phyloP scores from a whole-genome alignment of 2,113 vertebrate species.

The Paradisaea rubra region DNA sequence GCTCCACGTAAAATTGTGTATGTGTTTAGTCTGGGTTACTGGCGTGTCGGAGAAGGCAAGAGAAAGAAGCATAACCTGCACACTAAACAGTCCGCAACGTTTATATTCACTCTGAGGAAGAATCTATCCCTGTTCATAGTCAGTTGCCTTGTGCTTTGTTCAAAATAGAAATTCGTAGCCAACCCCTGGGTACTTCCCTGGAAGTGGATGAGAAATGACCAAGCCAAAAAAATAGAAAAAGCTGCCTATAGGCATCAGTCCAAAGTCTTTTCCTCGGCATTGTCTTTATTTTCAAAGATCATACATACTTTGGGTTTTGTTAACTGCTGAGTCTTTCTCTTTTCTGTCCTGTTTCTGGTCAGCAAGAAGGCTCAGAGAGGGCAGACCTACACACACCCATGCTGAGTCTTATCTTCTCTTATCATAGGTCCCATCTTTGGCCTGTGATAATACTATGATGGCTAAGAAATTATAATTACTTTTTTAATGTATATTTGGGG shows the following conservation, averaged over 20 bases:
- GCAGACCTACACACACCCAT: fast-evolving
- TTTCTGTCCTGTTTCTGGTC: neutral
- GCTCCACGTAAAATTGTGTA: fast-evolving
- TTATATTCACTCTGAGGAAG: neutral
- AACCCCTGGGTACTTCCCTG: neutral
- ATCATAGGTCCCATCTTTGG: neutral
- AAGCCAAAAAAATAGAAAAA: neutral
- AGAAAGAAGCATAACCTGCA: neutral
- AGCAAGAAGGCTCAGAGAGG: neutral
- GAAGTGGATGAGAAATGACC: neutral
- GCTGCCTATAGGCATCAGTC: neutral
- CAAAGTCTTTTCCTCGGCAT: neutral
- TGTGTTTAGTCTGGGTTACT: neutral
- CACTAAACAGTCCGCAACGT: neutral
- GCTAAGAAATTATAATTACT: neutral
- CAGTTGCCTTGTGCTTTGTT: neutral
- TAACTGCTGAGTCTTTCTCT: neutral
- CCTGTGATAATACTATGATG: neutral
- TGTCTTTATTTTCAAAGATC: neutral
- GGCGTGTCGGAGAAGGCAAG: neutral
- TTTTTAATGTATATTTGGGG: neutral
- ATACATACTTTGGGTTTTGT: neutral
- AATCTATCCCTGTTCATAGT: neutral
- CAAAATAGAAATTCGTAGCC: neutral
- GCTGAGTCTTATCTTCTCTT: neutral